A percentile compares a stretch with the other conserved stretches of the same genome.
Conservation (phyloP, 2,113 vertebrate species). For the Pachypanchax playfairii region DNA sequence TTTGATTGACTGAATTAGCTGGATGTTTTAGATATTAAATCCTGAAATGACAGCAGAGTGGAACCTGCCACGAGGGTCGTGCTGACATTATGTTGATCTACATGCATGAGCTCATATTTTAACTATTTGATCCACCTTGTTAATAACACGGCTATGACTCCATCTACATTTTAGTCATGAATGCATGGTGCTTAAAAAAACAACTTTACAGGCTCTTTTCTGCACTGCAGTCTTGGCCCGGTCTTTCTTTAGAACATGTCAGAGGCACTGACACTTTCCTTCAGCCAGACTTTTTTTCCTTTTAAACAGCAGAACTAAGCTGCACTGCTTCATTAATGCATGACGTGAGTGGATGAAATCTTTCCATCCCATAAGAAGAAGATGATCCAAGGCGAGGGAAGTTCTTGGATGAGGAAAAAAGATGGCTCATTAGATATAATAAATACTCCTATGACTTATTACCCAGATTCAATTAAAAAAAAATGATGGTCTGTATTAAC, state of each 20-base stretch:
- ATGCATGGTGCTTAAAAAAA: conserved; percentile 59
- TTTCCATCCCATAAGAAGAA: conserved; percentile 73
- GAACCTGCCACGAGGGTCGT: conserved; percentile 66
- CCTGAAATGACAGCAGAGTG: conserved; percentile 50
- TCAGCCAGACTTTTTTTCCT: conserved; percentile 42
- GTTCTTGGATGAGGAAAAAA: conserved; percentile 35
- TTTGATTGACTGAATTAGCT: conserved; percentile 25
- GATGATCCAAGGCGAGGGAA: conserved; percentile 60
- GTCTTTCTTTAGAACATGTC: conserved; percentile 44
- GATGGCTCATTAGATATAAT: conserved; percentile 41
- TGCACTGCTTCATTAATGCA: conserved; percentile 71
- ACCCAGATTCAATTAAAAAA: conserved; percentile 37
- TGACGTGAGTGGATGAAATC: conserved; percentile 58
- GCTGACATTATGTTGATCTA: conserved; percentile 64
- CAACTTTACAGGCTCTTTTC: conserved; percentile 35
- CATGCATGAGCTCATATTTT: conserved; percentile 67
- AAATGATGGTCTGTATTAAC: conserved; percentile 32
- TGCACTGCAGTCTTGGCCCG: conserved; percentile 62
- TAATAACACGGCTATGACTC: conserved; percentile 44
- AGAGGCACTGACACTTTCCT: conserved; percentile 51
- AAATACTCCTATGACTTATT: conserved; percentile 34
- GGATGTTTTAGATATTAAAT: conserved; percentile 23
- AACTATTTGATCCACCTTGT: conserved; percentile 34
- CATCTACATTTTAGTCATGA: conserved; percentile 62
- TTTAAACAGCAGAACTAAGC: conserved; percentile 64